Percentiles rank a stretch among this genome's conserved stretches.
These are phyloP conservation scores for Xenotilapia longispinis DNA, from an alignment of 2,113 vertebrate species.

Conservation along the genomic window DNA sequence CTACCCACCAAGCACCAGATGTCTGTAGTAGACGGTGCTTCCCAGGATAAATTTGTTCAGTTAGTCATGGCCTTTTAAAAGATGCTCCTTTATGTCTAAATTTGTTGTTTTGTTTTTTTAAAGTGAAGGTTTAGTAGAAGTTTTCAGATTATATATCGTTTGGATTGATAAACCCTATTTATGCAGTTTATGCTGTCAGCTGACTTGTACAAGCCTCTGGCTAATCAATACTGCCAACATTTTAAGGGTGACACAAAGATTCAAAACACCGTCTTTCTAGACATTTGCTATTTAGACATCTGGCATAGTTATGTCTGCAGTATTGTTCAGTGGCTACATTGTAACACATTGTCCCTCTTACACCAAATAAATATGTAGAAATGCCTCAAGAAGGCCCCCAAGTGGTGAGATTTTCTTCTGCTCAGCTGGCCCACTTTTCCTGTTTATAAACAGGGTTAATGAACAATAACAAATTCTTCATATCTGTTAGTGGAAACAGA, in stretches of 20 bases:
- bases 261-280: background rate
- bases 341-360: background rate
- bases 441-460: background rate
- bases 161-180: background rate
- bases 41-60: background rate
- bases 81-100: no score
- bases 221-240: background rate
- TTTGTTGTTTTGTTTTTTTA: background rate
- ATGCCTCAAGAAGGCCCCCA: background rate
- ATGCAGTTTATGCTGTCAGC: background rate
- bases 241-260: background rate
- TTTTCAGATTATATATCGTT: background rate
- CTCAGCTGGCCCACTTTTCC: background rate
- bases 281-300: background rate
- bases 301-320: background rate
- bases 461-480: background rate
- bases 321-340: background rate
- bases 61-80: background rate
- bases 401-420: background rate
- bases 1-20: background rate
- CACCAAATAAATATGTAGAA: background rate
- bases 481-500: background rate
- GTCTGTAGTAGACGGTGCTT: background rate
- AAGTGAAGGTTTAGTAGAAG: background rate
- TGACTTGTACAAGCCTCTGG: background rate